Percentiles rank a stretch among this genome's conserved stretches.
Evolutionary conservation across 1,140 invertebrate genomes (phyloP).

Genomic region (Brachionus rotundiformis): DNA sequence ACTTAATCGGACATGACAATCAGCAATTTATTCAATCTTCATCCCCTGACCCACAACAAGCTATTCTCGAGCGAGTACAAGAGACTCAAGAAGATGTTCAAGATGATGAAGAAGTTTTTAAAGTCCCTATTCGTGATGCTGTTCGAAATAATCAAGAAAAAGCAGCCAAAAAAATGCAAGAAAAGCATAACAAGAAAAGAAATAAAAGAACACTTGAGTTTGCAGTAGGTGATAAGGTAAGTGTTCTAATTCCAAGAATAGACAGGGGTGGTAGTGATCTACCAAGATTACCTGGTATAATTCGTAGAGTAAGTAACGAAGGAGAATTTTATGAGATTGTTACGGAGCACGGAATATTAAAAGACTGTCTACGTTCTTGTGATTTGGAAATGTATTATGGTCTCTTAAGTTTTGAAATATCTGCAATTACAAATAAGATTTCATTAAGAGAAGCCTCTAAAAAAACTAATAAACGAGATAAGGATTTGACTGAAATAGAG

Average conservation of each 20-base stretch:
- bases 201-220: neutral
- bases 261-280: neutral
- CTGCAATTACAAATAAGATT: too few relatives aligned
- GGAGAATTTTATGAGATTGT: neutral
- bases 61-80: neutral
- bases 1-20: neutral
- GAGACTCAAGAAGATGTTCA: too few relatives aligned
- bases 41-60: too few relatives aligned
- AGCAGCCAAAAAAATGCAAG: conserved; percentile 12
- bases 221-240: neutral
- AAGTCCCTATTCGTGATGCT: too few relatives aligned
- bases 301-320: neutral
- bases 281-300: neutral
- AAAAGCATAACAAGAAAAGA: neutral
- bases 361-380: neutral
- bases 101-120: too few relatives aligned
- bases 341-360: neutral
- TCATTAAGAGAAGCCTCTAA: too few relatives aligned
- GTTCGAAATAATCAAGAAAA: neutral
- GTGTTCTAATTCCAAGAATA: neutral
- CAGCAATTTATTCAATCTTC: too few relatives aligned
- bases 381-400: neutral
- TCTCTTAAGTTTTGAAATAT: neutral
- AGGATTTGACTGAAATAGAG: neutral
- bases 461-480: neutral